These are phyloP conservation scores for Drosophila pectinifera DNA, from an alignment of 1,140 invertebrate species.

Conservation along the genomic window DNA sequence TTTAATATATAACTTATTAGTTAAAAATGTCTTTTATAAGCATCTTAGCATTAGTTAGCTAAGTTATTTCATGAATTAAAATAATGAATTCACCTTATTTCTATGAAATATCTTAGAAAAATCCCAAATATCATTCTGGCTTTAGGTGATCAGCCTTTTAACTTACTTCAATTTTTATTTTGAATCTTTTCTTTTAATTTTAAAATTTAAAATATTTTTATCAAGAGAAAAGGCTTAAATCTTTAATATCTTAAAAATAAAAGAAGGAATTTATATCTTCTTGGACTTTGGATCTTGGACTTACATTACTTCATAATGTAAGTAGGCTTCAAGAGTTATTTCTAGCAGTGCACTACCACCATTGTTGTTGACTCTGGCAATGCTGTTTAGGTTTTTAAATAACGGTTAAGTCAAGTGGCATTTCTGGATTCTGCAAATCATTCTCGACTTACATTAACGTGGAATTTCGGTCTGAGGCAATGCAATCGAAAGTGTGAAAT, in stretches of 20 bases:
- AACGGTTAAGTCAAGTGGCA: slow-evolving; percentile 77
- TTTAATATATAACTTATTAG: no score
- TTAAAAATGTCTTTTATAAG: no score
- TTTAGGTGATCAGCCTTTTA: background rate
- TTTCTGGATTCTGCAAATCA: slow-evolving; percentile 76
- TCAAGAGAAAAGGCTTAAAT: no score
- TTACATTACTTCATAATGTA: background rate
- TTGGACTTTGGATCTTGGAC: no score
- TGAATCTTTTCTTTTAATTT: background rate
- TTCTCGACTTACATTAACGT: slow-evolving; percentile 59
- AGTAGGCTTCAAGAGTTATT: no score
- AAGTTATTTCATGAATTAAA: background rate
- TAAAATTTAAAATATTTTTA: no score
- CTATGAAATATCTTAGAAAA: background rate
- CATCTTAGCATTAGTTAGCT: background rate
- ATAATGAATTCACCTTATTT: background rate
- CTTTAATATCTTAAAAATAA: background rate
- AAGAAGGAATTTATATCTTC: no score
- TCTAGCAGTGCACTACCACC: slow-evolving; percentile 7
- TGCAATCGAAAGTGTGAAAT: slow-evolving; percentile 57
- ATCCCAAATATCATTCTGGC: background rate
- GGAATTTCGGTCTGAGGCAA: slow-evolving; percentile 59
- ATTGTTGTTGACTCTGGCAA: slow-evolving; percentile 31
- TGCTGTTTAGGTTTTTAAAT: slow-evolving; percentile 72
- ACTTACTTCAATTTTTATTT: no score